Evolutionary conservation across 1,140 invertebrate genomes (phyloP).

Genomic region (Marisa cornuarietis): DNA sequence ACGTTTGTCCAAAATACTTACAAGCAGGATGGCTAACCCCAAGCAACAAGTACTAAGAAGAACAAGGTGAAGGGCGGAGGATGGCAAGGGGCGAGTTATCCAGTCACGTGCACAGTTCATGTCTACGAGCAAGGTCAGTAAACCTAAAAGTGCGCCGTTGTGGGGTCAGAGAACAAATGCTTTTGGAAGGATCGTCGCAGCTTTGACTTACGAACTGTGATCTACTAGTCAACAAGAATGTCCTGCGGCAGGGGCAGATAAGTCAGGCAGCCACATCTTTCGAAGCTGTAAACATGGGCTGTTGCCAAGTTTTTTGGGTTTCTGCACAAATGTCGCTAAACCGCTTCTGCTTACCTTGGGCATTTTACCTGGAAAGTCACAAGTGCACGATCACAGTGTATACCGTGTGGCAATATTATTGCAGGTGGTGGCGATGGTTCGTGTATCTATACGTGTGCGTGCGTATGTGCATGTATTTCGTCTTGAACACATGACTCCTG

Average conservation of each 20-base stretch:
- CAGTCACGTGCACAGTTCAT: no score
- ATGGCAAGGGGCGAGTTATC: no score
- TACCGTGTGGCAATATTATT: no score
- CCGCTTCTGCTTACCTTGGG: neutral
- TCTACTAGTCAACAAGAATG: no score
- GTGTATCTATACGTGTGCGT: conserved; percentile 20
- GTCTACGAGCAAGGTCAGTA: neutral
- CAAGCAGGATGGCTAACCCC: no score
- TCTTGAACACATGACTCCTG: conserved; percentile 2
- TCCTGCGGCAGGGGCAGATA: no score
- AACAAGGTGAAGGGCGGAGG: no score
- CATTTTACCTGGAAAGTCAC: no score
- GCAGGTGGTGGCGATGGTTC: neutral
- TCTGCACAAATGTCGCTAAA: neutral
- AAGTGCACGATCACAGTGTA: no score
- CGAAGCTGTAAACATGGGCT: neutral
- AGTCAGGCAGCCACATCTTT: no score
- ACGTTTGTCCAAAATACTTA: no score
- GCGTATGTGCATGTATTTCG: conserved; percentile 2
- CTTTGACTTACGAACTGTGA: conserved; percentile 10
- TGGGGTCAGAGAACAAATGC: neutral
- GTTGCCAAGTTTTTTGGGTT: neutral
- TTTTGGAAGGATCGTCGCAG: neutral
- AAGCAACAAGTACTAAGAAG: no score
- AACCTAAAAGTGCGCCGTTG: neutral